phyloP scores from a whole-genome alignment of 2,888 invertebrate genomes.

The Meiosimyza platycephala region DNA sequence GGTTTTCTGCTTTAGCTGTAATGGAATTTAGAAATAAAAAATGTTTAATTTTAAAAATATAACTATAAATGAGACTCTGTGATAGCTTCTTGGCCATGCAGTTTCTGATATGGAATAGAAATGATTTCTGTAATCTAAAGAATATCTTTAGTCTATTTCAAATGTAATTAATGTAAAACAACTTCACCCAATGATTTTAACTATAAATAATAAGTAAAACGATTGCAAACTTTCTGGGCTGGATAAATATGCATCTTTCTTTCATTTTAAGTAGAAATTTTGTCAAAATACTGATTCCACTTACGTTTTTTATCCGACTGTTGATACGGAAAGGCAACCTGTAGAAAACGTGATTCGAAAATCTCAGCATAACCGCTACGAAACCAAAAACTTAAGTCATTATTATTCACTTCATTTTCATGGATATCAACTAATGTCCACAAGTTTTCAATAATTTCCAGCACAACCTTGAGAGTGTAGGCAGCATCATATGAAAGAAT shows the following conservation, averaged over 20 bases:
- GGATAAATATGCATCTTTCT: no score
- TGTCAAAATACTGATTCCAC: constrained; percentile 12
- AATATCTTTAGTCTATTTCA: background rate
- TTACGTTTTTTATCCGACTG: constrained; percentile 46
- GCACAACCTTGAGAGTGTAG: constrained; percentile 72
- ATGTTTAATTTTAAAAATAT: no score
- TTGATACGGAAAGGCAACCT: constrained; percentile 62
- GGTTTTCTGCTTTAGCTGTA: no score
- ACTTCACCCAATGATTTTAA: no score
- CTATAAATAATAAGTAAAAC: no score
- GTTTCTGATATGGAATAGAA: background rate
- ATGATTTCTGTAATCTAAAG: background rate
- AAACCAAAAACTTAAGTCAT: constrained; percentile 69
- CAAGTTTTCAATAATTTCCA: constrained; percentile 74
- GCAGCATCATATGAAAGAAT: constrained; percentile 74
- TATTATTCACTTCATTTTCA: constrained; percentile 55
- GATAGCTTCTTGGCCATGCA: background rate
- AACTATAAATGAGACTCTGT: background rate
- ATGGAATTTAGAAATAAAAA: background rate
- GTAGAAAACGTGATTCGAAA: constrained; percentile 72
- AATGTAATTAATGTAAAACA: no score
- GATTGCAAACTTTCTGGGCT: no score
- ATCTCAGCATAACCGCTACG: constrained; percentile 69
- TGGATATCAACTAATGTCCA: constrained; percentile 68
- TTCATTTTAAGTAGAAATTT: background rate